Evolutionary conservation across 2,113 vertebrate genomes (phyloP).

Genomic region (Tupaia tana): DNA sequence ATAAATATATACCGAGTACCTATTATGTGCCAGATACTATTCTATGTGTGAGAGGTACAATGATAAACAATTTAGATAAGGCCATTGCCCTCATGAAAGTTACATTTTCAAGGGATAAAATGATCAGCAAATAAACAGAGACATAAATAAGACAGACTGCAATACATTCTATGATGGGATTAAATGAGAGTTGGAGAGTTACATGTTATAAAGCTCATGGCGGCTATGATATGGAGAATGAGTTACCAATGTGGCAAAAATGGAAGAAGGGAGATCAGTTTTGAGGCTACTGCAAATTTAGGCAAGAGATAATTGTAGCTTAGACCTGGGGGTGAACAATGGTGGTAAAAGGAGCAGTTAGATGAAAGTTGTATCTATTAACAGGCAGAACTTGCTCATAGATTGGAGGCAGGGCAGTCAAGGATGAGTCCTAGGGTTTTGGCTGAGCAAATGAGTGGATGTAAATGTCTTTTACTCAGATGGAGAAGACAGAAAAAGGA

Average conservation of each 20-base stretch:
- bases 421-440: background rate
- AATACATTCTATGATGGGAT: background rate
- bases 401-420: background rate
- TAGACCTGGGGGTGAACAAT: background rate
- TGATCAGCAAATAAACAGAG: background rate
- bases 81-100: background rate
- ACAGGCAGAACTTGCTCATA: background rate
- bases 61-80: background rate
- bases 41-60: background rate
- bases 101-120: background rate
- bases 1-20: background rate
- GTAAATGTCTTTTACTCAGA: slow-evolving; percentile 11
- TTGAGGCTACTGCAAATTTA: slow-evolving; percentile 21
- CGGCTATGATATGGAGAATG: background rate
- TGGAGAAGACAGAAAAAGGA: background rate
- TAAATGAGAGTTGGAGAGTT: background rate
- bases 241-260: background rate
- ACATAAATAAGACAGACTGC: background rate
- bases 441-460: background rate
- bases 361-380: background rate
- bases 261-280: background rate
- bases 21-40: background rate
- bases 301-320: background rate
- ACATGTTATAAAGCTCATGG: background rate
- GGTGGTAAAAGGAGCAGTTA: background rate